Base-by-base conservation (phyloP, 2,888 invertebrate species). In the Itoplectis maculator region DNA sequence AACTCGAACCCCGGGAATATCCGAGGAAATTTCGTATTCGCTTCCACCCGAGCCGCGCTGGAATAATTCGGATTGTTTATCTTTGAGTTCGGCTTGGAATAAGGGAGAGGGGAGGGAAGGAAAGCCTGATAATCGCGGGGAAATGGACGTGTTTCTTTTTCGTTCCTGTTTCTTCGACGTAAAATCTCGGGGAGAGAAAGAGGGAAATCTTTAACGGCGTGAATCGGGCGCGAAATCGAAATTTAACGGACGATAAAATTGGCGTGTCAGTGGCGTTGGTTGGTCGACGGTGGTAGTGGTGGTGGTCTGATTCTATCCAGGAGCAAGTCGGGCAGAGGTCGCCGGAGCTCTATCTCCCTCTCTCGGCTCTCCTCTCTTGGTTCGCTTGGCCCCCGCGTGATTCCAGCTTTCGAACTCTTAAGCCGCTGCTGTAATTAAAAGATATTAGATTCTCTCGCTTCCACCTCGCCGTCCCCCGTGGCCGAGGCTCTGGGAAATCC, bases 391-490 rank as follows among this genome's bases (percentile, higher is more conserved):
- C 51, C 45, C 70, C 56, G 78, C 82, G 82, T 79, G 82, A 82
- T 82, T 82, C 82, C 78, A 82, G 82, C 82, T 82, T 82, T 82
- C 82, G 82, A 82, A 82, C 82, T 82, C 82, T 82, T 82, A 82
- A 82, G 82, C 82, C 75, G 75, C 56, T 56, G 70, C 74, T 82
- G 70, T 82, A 82, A 82, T 82, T 82, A 82, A 82, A 82, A 82
- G 82, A 82, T 82, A 82, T 82, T 82, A 82, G 82, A 79, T 82
- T 75, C 82, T 79, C 82, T 69, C 69, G 81, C 81, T 73, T 35
- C 63, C 18, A 29, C 29, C 66, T 15, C 61, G 56, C 49, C 61
- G 47, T 70, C 68, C 54, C 54, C 15, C 45, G 40, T 47, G 35
- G 40, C 74, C 63, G 78, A 63, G 74, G 73, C 69, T 74, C 61